A percentile compares a stretch with the other conserved stretches of the same genome.
Conservation (phyloP, 2,797 vertebrate species). For the Tarsius wallacei region DNA sequence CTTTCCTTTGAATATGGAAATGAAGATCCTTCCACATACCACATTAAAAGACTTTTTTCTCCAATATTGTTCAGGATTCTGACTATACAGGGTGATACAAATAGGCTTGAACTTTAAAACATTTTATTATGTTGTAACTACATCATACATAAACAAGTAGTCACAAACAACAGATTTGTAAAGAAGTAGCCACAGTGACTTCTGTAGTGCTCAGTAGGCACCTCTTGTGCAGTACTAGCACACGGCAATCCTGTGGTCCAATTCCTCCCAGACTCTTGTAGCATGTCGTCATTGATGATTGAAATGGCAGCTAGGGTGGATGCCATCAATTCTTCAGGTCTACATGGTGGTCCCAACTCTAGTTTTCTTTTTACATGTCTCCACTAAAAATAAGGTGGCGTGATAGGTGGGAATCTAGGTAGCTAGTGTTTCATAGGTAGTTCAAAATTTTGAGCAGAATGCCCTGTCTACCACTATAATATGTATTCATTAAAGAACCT, state of each 20-base stretch:
- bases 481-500: not conserved
- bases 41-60: not conserved
- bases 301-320: not conserved
- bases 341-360: not conserved
- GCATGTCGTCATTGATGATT: not conserved
- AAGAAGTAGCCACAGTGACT: not conserved
- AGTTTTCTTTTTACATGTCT: not conserved
- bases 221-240: not conserved
- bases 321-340: not conserved
- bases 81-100: not conserved
- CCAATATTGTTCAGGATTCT: not conserved
- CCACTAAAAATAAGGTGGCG: not conserved
- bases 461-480: not conserved
- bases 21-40: not conserved
- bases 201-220: not conserved
- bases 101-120: not conserved
- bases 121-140: not conserved
- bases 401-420: not conserved
- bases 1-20: conserved; percentile 2
- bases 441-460: not conserved
- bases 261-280: not conserved
- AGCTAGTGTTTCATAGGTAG: not conserved
- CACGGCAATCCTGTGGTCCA: not conserved
- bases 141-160: not conserved
- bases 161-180: not conserved